These are phyloP conservation scores for Malthinus seriepunctatus DNA, from an alignment of 2,888 invertebrate genomes.

Conservation along the genomic window DNA sequence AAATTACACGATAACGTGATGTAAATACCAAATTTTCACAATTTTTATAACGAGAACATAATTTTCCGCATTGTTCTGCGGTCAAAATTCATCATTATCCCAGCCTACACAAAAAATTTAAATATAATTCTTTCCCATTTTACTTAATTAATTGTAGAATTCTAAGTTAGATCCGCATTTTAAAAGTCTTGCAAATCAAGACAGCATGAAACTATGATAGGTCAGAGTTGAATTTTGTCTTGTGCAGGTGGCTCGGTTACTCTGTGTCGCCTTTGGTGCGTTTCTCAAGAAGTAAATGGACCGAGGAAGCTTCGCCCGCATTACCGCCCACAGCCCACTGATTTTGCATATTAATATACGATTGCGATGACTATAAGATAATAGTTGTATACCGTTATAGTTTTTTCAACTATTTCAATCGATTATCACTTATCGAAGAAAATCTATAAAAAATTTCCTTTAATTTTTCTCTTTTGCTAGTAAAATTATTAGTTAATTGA, in stretches of 20 bases:
- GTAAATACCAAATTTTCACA: too few species aligned
- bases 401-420: not conserved
- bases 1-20: too few species aligned
- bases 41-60: not conserved
- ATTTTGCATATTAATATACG: conserved; percentile 25
- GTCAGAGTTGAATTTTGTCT: conserved; percentile 35
- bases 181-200: conserved; percentile 34
- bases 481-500: too few species aligned
- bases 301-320: conserved; percentile 30
- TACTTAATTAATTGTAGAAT: conserved; percentile 31
- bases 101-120: conserved; percentile 21
- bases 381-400: conserved; percentile 17
- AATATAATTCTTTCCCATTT: conserved; percentile 21
- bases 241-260: conserved; percentile 31
- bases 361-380: conserved; percentile 24
- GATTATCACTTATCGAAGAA: not conserved
- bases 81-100: conserved; percentile 14
- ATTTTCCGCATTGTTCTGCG: conserved; percentile 19
- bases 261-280: conserved; percentile 25
- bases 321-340: conserved; percentile 20
- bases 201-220: conserved; percentile 32
- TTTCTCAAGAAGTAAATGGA: conserved; percentile 32
- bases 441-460: too few species aligned
- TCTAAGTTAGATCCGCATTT: conserved; percentile 33
- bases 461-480: too few species aligned